Base-by-base conservation (phyloP, 1,140 invertebrate species). In the Scaptodrosophila lebanonensis region DNA sequence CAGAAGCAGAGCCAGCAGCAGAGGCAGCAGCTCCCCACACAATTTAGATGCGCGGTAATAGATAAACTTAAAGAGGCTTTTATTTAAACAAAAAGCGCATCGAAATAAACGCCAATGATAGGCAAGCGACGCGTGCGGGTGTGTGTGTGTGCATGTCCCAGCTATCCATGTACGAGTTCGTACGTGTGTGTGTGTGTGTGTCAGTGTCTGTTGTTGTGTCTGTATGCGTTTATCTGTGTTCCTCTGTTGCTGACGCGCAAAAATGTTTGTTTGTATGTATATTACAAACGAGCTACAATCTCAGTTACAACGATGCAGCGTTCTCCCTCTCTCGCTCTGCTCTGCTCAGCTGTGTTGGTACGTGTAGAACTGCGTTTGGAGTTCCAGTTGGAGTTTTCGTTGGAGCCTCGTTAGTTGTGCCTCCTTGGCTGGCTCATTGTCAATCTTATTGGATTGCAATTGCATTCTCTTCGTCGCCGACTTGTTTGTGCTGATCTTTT, bases 31-130 rank as follows among this genome's bases (percentile, higher is more conserved):
- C 64, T 50, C 72, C 64, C 60, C 75, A 73, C 76, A 82, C 75
- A 82, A 82, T 82, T 82, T 82, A 82, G 75, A 82, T 82, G 75
- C 76, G 69, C 69, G 61, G 62, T 66, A 82, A 82, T 82, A 82
- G 75, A 82, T 82, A 82, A 82, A 82, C 75, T 82, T 82, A 82
- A 82, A 82, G 75, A 82, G 75, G 75, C 75, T 82, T 82, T 82
- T 82, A 82, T 82, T 82, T 82, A 82, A 82, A 82, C 75, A 82
- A 82, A 82, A 69, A 77, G 72, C 66, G 62, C 66, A 66, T 57
- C 68, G 52, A 60, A 70, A 70, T 57, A 64, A 66, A 48, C 67
- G 56, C 58, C 72, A 53, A 59, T 65, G 69, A 58, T 38, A 38
- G 35, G 2, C 35, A 15, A 16, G 35, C 35, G 17, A 38, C 15